Evolutionary conservation across 2,797 vertebrate species (phyloP), one percentile per base, ranked within the genome.

Genomic region (Bradypodion ventrale): DNA sequence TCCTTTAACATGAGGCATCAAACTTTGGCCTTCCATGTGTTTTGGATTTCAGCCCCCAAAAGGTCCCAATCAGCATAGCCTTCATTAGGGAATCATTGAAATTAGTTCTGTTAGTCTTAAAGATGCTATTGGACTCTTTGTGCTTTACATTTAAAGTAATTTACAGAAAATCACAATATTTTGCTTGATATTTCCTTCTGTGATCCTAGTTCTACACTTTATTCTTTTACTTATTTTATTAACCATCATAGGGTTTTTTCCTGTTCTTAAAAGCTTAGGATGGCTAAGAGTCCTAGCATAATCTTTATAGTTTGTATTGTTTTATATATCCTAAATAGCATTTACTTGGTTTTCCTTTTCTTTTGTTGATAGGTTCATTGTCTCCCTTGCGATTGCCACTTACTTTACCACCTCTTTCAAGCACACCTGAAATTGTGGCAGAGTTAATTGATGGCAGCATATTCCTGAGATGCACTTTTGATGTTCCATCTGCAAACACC

Each of bases 391-490:
- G 90, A 90, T 94, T 85, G 70, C 75, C 83, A 16, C 37, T 91
- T 79, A 87, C 92, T 75, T 90, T 85, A 46, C 96, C 96, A 37
- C 94, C 94, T 1, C n/a, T 93, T 80, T 96, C 96, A 2, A 88
- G 93, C 3, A 68, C 83, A 12, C 97, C 97, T 1, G 90, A 95
- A 89, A 93, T 98, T 35, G 66, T 85, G 79, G 90, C 96, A 1
- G 96, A 97, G 89, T 74, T 95, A 80, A 94, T 94, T 0, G 95
- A 95, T 79, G 91, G 89, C 89, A 91, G 70, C 1, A 35, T 98
- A 84, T 94, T 96, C 92, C 95, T 98, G 56, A 97, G 94, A 90
- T 99, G 98, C 92, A 93, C 90, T 88, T 98, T 98, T 85, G 93
- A 94, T 52, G 75, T 93, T 87, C 92, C 89, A 79, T 80, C 87